Percentiles rank a stretch among this genome's conserved stretches.
Evolutionary conservation across 1,140 invertebrate genomes (phyloP).

Genomic region (Aricia agestis): DNA sequence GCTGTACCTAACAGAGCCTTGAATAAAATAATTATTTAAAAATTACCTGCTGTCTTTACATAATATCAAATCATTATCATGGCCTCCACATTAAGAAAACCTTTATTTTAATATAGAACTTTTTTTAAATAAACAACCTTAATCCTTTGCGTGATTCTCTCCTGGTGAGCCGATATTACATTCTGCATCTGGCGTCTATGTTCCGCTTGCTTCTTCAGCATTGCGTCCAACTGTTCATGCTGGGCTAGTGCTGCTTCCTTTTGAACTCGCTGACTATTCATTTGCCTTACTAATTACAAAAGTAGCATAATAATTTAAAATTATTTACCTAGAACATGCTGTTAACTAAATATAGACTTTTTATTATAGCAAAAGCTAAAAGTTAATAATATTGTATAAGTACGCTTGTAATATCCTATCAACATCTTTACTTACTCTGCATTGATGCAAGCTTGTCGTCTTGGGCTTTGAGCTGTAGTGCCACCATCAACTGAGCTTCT

Average conservation of each 20-base stretch:
- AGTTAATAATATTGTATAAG: too few species aligned
- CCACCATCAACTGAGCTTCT: constrained; percentile 71
- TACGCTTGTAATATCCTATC: too few species aligned
- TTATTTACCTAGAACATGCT: too few species aligned
- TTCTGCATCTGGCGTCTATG: constrained; percentile 65
- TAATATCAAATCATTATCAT: too few species aligned
- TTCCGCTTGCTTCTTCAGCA: constrained; percentile 57
- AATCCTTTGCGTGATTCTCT: constrained; percentile 68
- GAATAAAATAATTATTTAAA: constrained; percentile 17
- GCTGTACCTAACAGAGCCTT: constrained; percentile 52
- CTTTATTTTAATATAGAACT: too few species aligned
- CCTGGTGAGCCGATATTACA: constrained; percentile 67
- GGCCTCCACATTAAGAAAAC: too few species aligned
- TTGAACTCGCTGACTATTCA: constrained; percentile 64
- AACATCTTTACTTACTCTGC: constrained; percentile 48
- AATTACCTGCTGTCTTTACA: too few species aligned
- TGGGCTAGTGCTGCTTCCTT: constrained; percentile 57
- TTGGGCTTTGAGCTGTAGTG: constrained; percentile 70
- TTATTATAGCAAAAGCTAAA: too few species aligned
- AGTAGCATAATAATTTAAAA: neutral
- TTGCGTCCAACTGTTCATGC: constrained; percentile 57
- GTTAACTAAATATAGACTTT: too few species aligned
- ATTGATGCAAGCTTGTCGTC: constrained; percentile 71
- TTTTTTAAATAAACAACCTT: constrained; percentile 40
- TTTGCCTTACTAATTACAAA: constrained; percentile 57